Evolutionary conservation across 2,797 vertebrate species (phyloP), one percentile per base, ranked within the genome.

Genomic region (Limnodromus scolopaceus): DNA sequence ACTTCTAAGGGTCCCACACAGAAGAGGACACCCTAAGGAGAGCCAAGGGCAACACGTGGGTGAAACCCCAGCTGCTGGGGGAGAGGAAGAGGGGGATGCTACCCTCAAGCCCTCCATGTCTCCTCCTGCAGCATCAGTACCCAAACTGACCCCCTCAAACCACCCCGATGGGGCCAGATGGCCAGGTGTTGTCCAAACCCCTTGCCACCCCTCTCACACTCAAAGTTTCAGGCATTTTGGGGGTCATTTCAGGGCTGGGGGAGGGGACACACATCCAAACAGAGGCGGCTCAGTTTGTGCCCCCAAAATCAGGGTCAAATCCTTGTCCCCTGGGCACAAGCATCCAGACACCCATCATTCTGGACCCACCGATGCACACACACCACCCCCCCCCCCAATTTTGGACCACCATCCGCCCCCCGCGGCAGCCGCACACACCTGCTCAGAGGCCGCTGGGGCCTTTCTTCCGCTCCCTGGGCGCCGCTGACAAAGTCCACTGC

Each of bases 401-500:
- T 46, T 27, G 2, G 2, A 60, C 79, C n/a, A 0, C 91, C 38
- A 0, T 70, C 30, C 16, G 0, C 91, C 76, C 92, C 64, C 86
- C 41, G 0, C 20, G 2, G 64, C 65, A 81, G 87, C 84, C 3
- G 0, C 74, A 97, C 96, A 96, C 93, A 97, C 96, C 96, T 97
- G 95, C 55, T 95, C 28, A 2, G 87, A 91, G 83, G 55, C 87
- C 0, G 3, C 58, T 1, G 1, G 46, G 87, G 78, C 89, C 66
- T 70, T 81, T 53, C 87, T 76, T 91, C 95, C 55, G 10, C 84
- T 92, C 86, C 65, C 70, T 4, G 4, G 16, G 65, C 4, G 13
- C 58, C 4, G 5, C 81, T 96, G 87, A 55, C 96, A 92, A 97
- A 96, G 95, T 96, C 93, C 96, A 96, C 51, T 83, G 95, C 96